A percentile compares a stretch with the other conserved stretches of the same genome.
These are phyloP conservation scores for Gambusia affinis DNA, from an alignment of 2,113 vertebrate genomes.

Conservation along the genomic window DNA sequence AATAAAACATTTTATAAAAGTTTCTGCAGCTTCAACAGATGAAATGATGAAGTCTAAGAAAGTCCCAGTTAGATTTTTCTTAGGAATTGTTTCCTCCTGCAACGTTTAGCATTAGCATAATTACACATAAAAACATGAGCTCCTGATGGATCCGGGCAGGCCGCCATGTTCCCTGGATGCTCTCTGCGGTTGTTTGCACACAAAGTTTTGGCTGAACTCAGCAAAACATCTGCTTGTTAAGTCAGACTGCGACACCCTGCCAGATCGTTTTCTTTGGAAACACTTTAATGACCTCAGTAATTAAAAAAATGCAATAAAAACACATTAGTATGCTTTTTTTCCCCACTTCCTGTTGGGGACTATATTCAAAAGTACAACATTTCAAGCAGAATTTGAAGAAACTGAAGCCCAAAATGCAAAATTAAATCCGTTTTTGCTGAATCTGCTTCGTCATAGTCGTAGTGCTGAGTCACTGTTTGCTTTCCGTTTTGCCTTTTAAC, in stretches of 20 bases:
- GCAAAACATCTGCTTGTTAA: background rate
- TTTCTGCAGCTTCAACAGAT: background rate
- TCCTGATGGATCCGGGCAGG: background rate
- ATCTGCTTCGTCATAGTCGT: background rate
- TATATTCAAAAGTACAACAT: no score
- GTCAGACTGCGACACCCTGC: background rate
- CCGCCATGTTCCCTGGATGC: slow-evolving; percentile 2
- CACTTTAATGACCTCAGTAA: background rate
- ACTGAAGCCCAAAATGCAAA: background rate
- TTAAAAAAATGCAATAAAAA: background rate
- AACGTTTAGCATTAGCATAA: background rate
- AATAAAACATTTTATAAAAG: no score
- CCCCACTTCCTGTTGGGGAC: no score
- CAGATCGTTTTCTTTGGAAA: background rate
- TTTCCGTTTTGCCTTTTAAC: background rate
- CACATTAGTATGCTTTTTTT: background rate
- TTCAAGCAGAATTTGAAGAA: background rate
- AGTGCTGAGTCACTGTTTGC: background rate
- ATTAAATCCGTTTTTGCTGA: background rate
- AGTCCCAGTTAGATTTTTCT: background rate
- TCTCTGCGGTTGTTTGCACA: background rate
- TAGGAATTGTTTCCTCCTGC: background rate
- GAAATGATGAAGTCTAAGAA: background rate
- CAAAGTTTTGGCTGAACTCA: background rate
- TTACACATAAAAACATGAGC: background rate